Conservation (phyloP, 2,113 vertebrate genomes). For the Lampris megalopsis region DNA sequence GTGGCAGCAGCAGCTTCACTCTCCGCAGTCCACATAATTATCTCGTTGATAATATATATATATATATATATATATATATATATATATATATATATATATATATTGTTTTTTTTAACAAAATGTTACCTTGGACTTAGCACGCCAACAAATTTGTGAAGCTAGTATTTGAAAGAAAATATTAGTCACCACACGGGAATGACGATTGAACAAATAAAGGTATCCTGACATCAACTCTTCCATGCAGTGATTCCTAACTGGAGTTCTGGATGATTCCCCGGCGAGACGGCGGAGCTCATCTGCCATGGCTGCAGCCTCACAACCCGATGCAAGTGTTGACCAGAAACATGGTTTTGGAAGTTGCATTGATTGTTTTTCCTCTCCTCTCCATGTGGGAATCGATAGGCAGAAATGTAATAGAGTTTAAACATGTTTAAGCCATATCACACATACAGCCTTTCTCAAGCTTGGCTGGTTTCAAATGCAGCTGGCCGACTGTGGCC, state of each 20-base stretch:
- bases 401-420: not conserved
- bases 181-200: no score
- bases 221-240: conserved; percentile 20
- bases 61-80: no score
- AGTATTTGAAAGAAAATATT: no score
- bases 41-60: no score
- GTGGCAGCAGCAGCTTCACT: no score
- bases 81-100: no score
- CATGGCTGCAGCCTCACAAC: not conserved
- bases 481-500: not conserved
- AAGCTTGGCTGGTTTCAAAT: not conserved
- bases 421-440: not conserved
- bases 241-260: conserved; percentile 8
- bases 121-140: no score
- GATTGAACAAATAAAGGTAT: not conserved
- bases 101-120: no score
- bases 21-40: no score
- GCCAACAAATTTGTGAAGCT: no score
- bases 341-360: conserved; percentile 26
- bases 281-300: not conserved
- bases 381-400: conserved; percentile 5
- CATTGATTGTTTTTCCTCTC: conserved; percentile 24
- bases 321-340: conserved; percentile 24
- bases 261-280: conserved; percentile 13
- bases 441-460: not conserved